Percentiles rank a stretch among this genome's conserved stretches.
Evolutionary conservation across 2,797 vertebrate species (phyloP).

Genomic region (Pseudochirops corinnae): DNA sequence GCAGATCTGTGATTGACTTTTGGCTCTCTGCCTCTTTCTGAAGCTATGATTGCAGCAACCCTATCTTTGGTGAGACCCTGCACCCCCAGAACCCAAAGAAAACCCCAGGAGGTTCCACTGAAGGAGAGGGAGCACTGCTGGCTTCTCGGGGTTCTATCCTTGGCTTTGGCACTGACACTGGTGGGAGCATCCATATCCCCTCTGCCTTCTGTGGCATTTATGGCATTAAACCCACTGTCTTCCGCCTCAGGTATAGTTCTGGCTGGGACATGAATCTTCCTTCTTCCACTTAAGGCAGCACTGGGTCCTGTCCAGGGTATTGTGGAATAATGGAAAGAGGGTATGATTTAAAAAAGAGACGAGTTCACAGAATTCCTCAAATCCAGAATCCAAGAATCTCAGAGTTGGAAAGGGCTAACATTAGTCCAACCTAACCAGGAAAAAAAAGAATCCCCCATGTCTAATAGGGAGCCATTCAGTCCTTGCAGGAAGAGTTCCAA

Average conservation of each 20-base stretch:
- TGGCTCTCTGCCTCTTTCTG: conserved; percentile 15
- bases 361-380: neutral
- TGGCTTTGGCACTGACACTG: conserved; percentile 81
- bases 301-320: neutral
- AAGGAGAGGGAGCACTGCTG: conserved; percentile 82
- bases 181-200: conserved; percentile 82
- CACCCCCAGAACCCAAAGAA: conserved; percentile 89
- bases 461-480: neutral
- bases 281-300: conserved; percentile 10
- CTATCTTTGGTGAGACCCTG: conserved; percentile 89
- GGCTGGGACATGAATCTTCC: neutral
- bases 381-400: neutral
- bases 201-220: conserved; percentile 84
- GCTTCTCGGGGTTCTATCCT: conserved; percentile 81
- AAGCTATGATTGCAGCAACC: conserved; percentile 92
- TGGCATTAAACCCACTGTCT: conserved; percentile 77
- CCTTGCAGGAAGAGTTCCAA: neutral
- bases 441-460: neutral
- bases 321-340: conserved; percentile 14
- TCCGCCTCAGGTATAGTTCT: conserved; percentile 77
- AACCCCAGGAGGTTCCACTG: conserved; percentile 87
- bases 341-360: conserved; percentile 3
- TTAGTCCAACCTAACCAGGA: neutral
- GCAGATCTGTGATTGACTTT: neutral
- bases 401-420: neutral